These are phyloP conservation scores for Brienomyrus brachyistius DNA, from an alignment of 2,113 vertebrate species.

Conservation along the genomic window DNA sequence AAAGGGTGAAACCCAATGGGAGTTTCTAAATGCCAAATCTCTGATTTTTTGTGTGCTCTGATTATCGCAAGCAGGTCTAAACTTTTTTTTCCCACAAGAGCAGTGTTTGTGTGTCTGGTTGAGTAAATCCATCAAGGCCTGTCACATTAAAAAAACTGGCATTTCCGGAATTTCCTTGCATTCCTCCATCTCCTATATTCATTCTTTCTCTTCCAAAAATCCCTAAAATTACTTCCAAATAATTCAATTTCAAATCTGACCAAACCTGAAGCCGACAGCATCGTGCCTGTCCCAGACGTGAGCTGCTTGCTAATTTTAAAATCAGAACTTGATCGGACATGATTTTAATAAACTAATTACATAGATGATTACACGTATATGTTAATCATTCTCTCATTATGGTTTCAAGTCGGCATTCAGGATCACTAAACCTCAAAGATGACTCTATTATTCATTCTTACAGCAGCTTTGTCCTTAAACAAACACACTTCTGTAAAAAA, in stretches of 20 bases:
- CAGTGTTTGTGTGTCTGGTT: neutral
- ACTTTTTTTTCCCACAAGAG: neutral
- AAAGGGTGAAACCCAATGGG: neutral
- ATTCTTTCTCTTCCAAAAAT: neutral
- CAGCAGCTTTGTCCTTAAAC: neutral
- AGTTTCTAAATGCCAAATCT: neutral
- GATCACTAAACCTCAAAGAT: neutral
- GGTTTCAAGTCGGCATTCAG: neutral
- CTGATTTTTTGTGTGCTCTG: neutral
- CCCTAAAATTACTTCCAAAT: neutral
- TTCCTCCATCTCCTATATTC: neutral
- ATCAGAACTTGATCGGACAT: neutral
- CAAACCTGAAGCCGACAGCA: neutral
- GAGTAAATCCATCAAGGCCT: neutral
- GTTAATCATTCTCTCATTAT: neutral
- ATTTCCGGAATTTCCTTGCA: neutral
- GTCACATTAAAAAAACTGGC: neutral
- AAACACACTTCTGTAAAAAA: neutral
- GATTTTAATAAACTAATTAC: neutral
- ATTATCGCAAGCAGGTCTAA: neutral
- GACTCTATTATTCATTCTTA: neutral
- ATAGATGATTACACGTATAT: neutral
- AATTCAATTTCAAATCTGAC: neutral
- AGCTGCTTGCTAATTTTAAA: neutral
- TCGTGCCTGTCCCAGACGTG: neutral